These are phyloP conservation scores for Stercorarius parasiticus DNA, from an alignment of 2,113 vertebrate genomes.

Conservation along the genomic window DNA sequence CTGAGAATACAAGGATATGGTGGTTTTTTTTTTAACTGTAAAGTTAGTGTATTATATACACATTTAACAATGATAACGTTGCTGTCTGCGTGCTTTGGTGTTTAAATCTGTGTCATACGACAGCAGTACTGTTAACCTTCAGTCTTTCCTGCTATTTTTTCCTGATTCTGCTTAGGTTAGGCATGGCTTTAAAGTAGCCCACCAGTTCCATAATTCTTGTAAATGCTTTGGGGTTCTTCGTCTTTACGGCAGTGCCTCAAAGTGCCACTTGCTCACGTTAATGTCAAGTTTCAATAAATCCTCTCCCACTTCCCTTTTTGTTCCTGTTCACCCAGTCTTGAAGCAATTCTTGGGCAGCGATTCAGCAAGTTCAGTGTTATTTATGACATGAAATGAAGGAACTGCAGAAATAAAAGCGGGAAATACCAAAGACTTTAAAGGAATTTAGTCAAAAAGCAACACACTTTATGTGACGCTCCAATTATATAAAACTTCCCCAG, in stretches of 20 bases:
- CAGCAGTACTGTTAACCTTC: not conserved
- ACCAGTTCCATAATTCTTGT: not conserved
- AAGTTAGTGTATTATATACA: not conserved
- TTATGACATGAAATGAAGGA: constrained; percentile 9
- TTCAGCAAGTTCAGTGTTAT: constrained; percentile 23
- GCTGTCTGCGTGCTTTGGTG: not conserved
- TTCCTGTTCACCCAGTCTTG: not conserved
- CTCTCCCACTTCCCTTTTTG: not conserved
- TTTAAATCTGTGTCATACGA: not conserved
- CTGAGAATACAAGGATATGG: not conserved
- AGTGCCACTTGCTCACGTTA: not conserved
- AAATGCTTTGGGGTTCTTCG: not conserved
- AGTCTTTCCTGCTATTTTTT: not conserved
- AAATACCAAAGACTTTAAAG: not conserved
- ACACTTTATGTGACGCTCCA: not conserved
- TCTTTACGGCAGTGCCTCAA: not conserved
- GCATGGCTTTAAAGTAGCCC: not conserved
- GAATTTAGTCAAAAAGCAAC: not conserved
- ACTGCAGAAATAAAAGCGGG: constrained; percentile 16
- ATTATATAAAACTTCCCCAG: not conserved
- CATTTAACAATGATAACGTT: not conserved
- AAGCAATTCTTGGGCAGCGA: not conserved
- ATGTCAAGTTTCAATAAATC: not conserved
- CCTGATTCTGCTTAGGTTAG: not conserved
- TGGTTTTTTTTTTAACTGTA: not conserved